Evolutionary conservation across 2,113 vertebrate genomes (phyloP).

Genomic region (Psammodynastes pulverulentus): DNA sequence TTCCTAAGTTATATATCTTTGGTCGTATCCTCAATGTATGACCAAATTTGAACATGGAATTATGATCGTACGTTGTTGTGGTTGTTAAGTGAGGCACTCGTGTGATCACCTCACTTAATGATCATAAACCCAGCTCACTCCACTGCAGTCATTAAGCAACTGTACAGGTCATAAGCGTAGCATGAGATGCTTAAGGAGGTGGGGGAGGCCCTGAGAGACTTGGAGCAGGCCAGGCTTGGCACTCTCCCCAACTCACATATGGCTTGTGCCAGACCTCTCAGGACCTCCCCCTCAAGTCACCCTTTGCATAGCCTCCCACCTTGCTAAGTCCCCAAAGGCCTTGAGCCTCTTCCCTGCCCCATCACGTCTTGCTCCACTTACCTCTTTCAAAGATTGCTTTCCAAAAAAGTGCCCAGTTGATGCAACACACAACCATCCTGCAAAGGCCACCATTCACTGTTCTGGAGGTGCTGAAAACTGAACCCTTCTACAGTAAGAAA

Average conservation of each 20-base stretch:
- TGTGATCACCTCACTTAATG: too few relatives aligned
- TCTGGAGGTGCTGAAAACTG: not conserved
- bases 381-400: not conserved
- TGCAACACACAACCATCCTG: not conserved
- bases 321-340: too few relatives aligned
- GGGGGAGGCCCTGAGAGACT: too few relatives aligned
- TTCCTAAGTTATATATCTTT: not conserved
- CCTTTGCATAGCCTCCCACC: not conserved
- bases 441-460: not conserved
- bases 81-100: too few relatives aligned
- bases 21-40: fast-evolving
- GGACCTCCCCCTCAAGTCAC: not conserved
- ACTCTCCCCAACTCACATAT: not conserved
- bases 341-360: not conserved
- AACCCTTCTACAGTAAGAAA: not conserved
- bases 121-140: too few relatives aligned
- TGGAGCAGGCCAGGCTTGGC: too few relatives aligned
- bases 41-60: too few relatives aligned
- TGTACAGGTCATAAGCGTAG: too few relatives aligned
- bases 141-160: too few relatives aligned
- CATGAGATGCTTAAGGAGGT: too few relatives aligned
- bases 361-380: not conserved
- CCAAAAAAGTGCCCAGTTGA: not conserved
- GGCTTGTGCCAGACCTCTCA: not conserved
- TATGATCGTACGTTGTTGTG: too few relatives aligned